phyloP scores from a whole-genome alignment of 2,888 invertebrate species.

The Nematopogon swammerdamellus region DNA sequence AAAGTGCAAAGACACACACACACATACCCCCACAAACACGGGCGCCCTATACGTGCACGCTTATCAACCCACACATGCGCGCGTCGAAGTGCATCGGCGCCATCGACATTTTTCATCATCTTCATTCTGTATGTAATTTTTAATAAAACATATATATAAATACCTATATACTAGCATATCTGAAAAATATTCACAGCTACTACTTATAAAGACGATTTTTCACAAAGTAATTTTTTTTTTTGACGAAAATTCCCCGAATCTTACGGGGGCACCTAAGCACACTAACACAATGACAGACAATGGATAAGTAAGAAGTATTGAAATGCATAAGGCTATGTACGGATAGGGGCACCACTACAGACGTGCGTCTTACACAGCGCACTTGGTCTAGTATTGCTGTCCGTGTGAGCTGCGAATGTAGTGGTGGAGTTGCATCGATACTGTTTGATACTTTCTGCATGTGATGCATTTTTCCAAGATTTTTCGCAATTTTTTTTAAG shows the following conservation, averaged over 20 bases:
- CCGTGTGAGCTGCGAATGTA: background rate
- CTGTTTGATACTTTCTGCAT: background rate
- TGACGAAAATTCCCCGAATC: background rate
- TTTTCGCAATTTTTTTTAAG: no score
- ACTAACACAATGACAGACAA: background rate
- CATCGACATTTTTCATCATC: background rate
- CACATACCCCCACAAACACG: constrained; percentile 6
- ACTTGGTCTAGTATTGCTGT: background rate
- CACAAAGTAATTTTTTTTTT: no score
- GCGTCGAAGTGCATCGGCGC: background rate
- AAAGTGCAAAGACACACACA: constrained; percentile 36
- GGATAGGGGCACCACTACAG: background rate
- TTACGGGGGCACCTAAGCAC: background rate
- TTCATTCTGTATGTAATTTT: no score
- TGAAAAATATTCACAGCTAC: no score
- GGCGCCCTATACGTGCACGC: background rate
- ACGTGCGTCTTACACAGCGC: background rate
- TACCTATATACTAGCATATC: no score
- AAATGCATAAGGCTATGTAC: background rate
- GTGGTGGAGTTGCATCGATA: background rate
- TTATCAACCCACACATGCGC: constrained; percentile 16
- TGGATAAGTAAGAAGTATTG: background rate
- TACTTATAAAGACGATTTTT: no score
- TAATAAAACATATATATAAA: background rate
- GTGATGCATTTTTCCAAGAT: no score